phyloP scores from a whole-genome alignment of 2,797 vertebrate species.

The Nasua narica region DNA sequence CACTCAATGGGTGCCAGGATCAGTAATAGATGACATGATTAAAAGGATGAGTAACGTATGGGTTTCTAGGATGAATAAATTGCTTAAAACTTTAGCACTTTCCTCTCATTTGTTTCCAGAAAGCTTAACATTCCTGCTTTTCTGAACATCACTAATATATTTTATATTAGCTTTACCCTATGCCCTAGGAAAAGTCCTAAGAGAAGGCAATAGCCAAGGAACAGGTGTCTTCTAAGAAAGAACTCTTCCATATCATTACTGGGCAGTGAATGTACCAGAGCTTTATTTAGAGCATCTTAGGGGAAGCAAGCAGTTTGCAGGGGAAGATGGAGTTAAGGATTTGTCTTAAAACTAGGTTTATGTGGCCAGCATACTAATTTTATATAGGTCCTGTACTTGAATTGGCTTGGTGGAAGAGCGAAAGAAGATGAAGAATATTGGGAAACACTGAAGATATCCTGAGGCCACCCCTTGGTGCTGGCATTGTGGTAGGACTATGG shows the following conservation, averaged over 20 bases:
- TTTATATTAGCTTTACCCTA: not conserved
- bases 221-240: not conserved
- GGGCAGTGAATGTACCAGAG: not conserved
- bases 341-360: conserved; percentile 7
- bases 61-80: not conserved
- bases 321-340: not conserved
- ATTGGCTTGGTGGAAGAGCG: not conserved
- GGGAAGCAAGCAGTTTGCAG: not conserved
- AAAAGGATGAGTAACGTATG: not conserved
- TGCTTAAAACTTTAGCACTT: not conserved
- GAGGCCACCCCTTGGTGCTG: not conserved
- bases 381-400: conserved; percentile 19
- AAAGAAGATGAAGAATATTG: not conserved
- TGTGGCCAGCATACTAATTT: not conserved
- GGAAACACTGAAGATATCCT: not conserved
- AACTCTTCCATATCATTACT: not conserved
- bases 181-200: not conserved
- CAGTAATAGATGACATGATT: not conserved
- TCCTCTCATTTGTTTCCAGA: not conserved
- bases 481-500: not conserved
- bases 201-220: not conserved
- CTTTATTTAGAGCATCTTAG: conserved; percentile 16
- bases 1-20: not conserved
- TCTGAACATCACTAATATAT: not conserved
- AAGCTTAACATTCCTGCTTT: conserved; percentile 18